These are phyloP conservation scores for Peromyscus polionotus DNA, from an alignment of 2,113 vertebrate genomes.

Conservation along the genomic window DNA sequence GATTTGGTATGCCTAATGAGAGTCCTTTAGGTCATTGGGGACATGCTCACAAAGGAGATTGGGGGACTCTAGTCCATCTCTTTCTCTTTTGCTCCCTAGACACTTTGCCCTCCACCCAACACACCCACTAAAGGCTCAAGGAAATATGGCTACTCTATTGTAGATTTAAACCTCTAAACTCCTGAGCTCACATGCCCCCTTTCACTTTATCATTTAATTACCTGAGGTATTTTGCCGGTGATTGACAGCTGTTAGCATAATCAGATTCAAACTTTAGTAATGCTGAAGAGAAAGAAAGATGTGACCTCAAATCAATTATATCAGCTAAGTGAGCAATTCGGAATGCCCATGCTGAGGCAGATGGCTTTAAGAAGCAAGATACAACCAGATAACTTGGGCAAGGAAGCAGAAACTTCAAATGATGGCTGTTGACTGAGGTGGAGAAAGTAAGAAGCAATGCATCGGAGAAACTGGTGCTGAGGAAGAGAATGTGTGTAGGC, in stretches of 20 bases:
- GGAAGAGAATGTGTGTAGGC: background rate
- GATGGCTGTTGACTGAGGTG: background rate
- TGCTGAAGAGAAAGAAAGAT: background rate
- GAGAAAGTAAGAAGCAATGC: background rate
- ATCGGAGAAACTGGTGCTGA: background rate
- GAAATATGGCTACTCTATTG: background rate
- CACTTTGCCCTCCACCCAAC: background rate
- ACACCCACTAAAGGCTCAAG: background rate
- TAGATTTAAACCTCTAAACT: background rate
- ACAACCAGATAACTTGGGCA: background rate
- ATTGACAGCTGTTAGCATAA: background rate
- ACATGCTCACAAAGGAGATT: background rate
- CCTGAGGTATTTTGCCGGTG: background rate
- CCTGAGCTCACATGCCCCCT: background rate
- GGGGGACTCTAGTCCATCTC: background rate
- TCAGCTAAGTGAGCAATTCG: background rate
- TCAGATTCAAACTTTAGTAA: slow-evolving; percentile 2
- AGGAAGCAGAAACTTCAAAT: background rate
- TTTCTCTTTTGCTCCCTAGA: background rate
- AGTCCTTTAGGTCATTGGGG: background rate
- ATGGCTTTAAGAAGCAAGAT: background rate
- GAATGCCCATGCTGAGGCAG: background rate
- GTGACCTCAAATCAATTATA: background rate
- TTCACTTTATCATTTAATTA: background rate
- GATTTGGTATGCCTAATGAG: background rate